A percentile compares a stretch with the other conserved stretches of the same genome.
phyloP scores from a whole-genome alignment of 2,113 vertebrate genomes.

The Candoia aspera region DNA sequence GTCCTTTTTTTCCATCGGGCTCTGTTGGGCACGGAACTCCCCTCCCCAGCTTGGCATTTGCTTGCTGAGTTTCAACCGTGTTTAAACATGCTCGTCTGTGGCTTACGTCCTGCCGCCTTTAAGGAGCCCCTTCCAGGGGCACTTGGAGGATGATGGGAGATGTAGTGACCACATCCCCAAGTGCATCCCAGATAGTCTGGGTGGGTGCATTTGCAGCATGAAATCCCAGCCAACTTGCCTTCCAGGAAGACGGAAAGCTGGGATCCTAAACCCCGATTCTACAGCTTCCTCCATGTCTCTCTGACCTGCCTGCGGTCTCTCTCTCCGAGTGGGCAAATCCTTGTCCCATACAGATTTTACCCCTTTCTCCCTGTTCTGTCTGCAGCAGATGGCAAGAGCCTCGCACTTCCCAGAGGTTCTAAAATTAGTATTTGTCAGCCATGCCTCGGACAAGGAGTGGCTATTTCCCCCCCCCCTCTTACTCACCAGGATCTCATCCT shows the following conservation, averaged over 20 bases:
- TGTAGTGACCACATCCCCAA: not conserved
- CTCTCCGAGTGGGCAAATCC: slow-evolving; percentile 23
- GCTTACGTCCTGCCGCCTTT: not conserved
- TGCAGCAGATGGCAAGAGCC: slow-evolving; percentile 51
- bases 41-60: not conserved
- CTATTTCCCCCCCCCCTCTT: slow-evolving; percentile 59
- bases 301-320: slow-evolving; percentile 29
- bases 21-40: not conserved
- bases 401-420: slow-evolving; percentile 62
- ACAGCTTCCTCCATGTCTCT: slow-evolving; percentile 14
- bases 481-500: slow-evolving; percentile 93
- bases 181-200: not conserved
- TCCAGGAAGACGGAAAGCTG: slow-evolving; percentile 13
- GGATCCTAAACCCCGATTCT: slow-evolving; percentile 43
- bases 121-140: not conserved
- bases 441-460: slow-evolving; percentile 61
- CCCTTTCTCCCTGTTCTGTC: slow-evolving; percentile 37
- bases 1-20: rapidly evolving
- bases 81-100: not conserved
- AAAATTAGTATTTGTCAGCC: slow-evolving; percentile 63
- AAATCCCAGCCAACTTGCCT: not conserved
- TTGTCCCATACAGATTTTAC: slow-evolving; percentile 1
- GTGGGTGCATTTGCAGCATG: not conserved
- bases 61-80: not conserved
- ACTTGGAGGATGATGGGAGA: not conserved